Conservation (phyloP, 2,113 vertebrate species). For the Pungitius pungitius region DNA sequence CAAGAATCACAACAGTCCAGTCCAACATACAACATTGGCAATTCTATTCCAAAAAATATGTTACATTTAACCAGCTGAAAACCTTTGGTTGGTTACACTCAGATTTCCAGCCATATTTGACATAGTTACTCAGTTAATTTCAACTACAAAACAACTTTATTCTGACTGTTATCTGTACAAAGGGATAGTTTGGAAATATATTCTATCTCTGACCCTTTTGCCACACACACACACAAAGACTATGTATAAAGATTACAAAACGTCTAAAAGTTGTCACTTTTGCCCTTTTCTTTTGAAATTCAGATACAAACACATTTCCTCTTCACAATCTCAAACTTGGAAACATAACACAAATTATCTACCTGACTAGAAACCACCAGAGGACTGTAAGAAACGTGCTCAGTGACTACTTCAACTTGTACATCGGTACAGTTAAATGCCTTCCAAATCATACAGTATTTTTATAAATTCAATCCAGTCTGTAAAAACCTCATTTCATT, state of each 20-base stretch:
- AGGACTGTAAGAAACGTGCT: neutral
- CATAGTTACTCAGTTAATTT: neutral
- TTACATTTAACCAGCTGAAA: neutral
- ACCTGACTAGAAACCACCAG: neutral
- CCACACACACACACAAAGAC: too few species aligned
- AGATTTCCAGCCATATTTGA: neutral
- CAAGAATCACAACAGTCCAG: conserved; percentile 13
- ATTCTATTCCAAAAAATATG: conserved; percentile 29
- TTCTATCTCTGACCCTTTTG: too few species aligned
- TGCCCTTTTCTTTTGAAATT: neutral
- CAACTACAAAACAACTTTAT: neutral
- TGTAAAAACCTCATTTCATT: neutral
- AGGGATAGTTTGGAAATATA: neutral
- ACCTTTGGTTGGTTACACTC: neutral
- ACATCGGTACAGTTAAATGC: neutral
- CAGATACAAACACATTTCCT: neutral
- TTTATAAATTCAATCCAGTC: neutral
- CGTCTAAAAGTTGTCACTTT: neutral
- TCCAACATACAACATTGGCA: neutral
- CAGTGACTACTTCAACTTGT: neutral
- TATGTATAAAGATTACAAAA: neutral
- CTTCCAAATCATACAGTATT: neutral
- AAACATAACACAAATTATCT: neutral
- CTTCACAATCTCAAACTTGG: neutral
- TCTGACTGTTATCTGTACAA: neutral